A percentile compares a stretch with the other conserved stretches of the same genome.
Conservation (phyloP, 2,113 vertebrate species). For the Dromas ardeola region DNA sequence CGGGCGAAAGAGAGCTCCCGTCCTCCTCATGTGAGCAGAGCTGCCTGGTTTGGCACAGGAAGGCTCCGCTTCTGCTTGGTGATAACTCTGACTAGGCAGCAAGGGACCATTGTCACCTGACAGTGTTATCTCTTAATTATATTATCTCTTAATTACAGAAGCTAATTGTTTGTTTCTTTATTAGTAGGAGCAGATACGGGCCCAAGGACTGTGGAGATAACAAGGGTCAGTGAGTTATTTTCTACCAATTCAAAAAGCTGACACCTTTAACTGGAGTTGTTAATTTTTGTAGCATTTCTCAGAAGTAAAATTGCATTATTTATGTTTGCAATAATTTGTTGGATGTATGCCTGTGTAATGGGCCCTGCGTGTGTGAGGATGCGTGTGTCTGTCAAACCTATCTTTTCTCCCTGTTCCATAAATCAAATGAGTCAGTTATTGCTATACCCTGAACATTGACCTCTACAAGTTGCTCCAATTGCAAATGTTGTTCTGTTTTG, state of each 20-base stretch:
- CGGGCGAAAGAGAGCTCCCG: background rate
- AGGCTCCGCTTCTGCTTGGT: background rate
- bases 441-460: background rate
- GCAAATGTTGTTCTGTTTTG: background rate
- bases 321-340: background rate
- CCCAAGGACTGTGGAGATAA: conserved; percentile 88
- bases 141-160: conserved; percentile 63
- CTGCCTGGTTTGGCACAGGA: conserved; percentile 29
- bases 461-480: background rate
- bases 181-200: conserved; percentile 73
- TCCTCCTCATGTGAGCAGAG: background rate
- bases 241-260: background rate
- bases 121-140: conserved; percentile 51
- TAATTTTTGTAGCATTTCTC: background rate
- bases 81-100: conserved; percentile 50
- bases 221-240: conserved; percentile 81
- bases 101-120: conserved; percentile 5
- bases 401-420: background rate
- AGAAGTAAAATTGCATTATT: background rate
- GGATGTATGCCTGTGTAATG: background rate
- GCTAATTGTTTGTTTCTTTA: conserved; percentile 63
- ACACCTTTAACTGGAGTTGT: background rate
- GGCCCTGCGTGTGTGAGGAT: background rate
- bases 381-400: background rate
- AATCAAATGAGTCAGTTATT: background rate